Base-by-base conservation (phyloP, 2,113 vertebrate species). In the Cryptomyrus ogoouensis region DNA sequence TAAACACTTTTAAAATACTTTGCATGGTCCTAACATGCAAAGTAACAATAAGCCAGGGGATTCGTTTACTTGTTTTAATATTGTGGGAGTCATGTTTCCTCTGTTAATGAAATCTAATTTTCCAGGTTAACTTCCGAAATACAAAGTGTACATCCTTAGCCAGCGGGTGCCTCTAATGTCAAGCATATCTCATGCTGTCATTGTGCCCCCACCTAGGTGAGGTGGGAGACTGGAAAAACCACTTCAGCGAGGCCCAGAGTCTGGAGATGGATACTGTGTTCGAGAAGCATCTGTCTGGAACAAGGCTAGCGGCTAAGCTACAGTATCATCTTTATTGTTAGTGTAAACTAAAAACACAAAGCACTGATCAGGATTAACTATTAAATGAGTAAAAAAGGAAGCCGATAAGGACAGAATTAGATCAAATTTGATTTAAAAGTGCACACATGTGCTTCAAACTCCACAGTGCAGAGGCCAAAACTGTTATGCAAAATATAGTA, bases 221-320 rank as follows among this genome's bases (percentile, higher is more conserved):
- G 49, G 39, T 94, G 89, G 93, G 95, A 39, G 95, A 94, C 74
- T 96, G 94, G 94, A 96, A 93, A 92, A 93, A 88, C 77, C 3
- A 94, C 89, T 95, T 96, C 10, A 89, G 35, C 53, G 94, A 95
- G 91, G 90, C 91, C 90, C 95, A 95, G 91, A 96, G 91, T 62
- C 90, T 94, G 50, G 93, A 95, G 94, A 96, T 97, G 95, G 94
- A 96, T 90, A 88, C 0, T 91, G 95, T 95, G 92, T 97, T 96
- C 93, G 88, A 93, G 90, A 88, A 92, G 17, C 47, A 42, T 88
- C 93, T 94, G 74, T 90, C 91, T 74, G 95, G 93, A 90, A 96
- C 91, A 4, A 90, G 91, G 90, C 21, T 94, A 0, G 94, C 58
- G 1, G 58, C 9, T 66, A 66, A 66, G 58, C 58, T 66, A 66